These are phyloP conservation scores for Cossypha heuglini DNA, from an alignment of 2,797 vertebrate genomes.

Conservation along the genomic window DNA sequence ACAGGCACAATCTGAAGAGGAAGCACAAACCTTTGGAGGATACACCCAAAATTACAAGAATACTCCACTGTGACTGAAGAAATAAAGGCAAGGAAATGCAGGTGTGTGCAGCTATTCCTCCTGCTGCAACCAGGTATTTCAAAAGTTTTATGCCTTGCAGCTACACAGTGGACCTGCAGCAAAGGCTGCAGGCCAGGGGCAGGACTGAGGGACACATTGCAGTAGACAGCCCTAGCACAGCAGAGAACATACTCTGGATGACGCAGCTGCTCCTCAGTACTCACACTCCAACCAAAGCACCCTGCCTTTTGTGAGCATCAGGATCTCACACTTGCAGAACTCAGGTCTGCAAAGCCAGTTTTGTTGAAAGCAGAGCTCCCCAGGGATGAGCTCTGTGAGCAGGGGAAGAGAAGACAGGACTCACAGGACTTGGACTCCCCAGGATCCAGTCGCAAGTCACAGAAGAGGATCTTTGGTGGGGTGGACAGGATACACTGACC, in stretches of 20 bases:
- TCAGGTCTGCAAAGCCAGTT: neutral
- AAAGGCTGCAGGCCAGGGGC: neutral
- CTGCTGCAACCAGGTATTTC: neutral
- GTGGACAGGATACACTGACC: slow-evolving; percentile 98
- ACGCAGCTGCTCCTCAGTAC: neutral
- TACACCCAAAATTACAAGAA: neutral
- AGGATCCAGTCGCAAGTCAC: slow-evolving; percentile 92
- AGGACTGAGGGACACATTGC: fast-evolving
- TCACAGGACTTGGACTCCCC: slow-evolving; percentile 96
- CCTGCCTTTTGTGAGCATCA: fast-evolving
- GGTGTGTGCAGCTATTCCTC: neutral
- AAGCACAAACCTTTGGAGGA: neutral
- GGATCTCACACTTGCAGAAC: neutral
- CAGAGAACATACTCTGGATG: neutral
- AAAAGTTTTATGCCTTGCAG: neutral
- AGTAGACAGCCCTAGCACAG: fast-evolving
- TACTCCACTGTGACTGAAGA: neutral
- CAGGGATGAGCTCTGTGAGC: fast-evolving
- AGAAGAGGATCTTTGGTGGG: slow-evolving; percentile 97
- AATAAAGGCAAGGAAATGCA: neutral
- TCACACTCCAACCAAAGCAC: neutral
- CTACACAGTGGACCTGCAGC: fast-evolving
- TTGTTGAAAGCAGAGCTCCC: neutral
- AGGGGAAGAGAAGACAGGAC: slow-evolving; percentile 17
- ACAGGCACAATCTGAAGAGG: neutral